phyloP scores from a whole-genome alignment of 2,888 invertebrate species.

The Lutraria lutraria region DNA sequence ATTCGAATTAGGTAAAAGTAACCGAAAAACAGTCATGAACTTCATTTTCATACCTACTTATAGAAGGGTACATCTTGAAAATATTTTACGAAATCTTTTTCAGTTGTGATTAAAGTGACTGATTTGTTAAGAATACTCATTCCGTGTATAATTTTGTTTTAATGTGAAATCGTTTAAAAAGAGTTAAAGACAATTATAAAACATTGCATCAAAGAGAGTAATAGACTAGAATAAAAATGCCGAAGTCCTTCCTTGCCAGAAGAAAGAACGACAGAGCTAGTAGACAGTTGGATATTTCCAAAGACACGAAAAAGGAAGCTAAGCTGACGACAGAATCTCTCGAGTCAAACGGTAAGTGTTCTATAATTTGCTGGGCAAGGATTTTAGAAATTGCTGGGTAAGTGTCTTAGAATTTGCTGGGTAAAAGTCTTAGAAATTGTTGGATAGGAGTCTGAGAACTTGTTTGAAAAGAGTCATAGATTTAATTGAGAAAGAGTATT shows the following conservation, averaged over 20 bases:
- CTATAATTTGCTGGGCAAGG: background rate
- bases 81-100: background rate
- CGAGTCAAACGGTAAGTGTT: background rate
- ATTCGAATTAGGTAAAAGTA: conserved; percentile 23
- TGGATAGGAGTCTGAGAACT: too few species aligned
- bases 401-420: too few species aligned
- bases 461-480: too few species aligned
- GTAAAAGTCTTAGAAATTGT: too few species aligned
- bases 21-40: conserved; percentile 1
- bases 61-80: background rate
- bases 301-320: background rate
- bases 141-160: background rate
- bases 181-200: background rate
- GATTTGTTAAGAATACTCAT: background rate
- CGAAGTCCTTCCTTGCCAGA: conserved; percentile 45
- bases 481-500: too few species aligned
- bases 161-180: background rate
- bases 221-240: conserved; percentile 33
- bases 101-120: background rate
- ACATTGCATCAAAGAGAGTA: background rate
- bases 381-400: too few species aligned
- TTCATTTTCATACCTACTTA: background rate
- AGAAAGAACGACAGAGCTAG: conserved; percentile 21
- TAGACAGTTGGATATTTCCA: background rate
- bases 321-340: background rate